A percentile compares a stretch with the other conserved stretches of the same genome.
phyloP scores from a whole-genome alignment of 2,113 vertebrate genomes.

The Himantopus leucocephalus region DNA sequence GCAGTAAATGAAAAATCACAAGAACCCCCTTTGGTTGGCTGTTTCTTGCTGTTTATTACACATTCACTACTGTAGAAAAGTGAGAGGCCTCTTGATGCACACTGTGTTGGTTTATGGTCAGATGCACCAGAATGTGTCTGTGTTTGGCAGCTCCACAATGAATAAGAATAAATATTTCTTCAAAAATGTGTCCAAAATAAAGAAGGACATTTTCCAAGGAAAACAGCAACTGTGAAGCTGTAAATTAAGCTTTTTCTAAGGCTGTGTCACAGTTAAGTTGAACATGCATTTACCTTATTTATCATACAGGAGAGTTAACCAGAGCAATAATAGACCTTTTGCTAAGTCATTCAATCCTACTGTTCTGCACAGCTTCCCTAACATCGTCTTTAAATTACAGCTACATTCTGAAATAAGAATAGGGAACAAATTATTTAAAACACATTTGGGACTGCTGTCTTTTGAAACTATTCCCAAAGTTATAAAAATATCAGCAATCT shows the following conservation, averaged over 20 bases:
- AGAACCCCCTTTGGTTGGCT: rapidly evolving
- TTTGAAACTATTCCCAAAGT: not conserved
- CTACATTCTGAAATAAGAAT: not conserved
- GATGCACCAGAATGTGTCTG: not conserved
- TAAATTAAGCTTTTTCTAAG: not conserved
- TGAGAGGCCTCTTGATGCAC: not conserved
- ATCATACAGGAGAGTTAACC: not conserved
- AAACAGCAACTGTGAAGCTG: not conserved
- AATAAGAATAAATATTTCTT: not conserved
- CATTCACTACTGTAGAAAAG: not conserved
- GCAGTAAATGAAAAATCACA: not conserved
- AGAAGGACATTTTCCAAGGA: not conserved
- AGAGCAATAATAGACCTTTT: not conserved
- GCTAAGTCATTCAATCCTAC: not conserved
- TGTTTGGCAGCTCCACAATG: not conserved
- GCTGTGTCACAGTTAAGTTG: not conserved
- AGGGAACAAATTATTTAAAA: not conserved
- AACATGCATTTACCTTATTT: not conserved
- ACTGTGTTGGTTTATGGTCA: not conserved
- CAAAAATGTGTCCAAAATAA: not conserved
- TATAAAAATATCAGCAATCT: not conserved
- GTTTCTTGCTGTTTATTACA: not conserved
- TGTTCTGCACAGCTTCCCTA: not conserved
- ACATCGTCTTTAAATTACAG: not conserved
- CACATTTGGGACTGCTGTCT: rapidly evolving